phyloP scores from a whole-genome alignment of 2,113 vertebrate species.

The Recurvirostra avosetta region DNA sequence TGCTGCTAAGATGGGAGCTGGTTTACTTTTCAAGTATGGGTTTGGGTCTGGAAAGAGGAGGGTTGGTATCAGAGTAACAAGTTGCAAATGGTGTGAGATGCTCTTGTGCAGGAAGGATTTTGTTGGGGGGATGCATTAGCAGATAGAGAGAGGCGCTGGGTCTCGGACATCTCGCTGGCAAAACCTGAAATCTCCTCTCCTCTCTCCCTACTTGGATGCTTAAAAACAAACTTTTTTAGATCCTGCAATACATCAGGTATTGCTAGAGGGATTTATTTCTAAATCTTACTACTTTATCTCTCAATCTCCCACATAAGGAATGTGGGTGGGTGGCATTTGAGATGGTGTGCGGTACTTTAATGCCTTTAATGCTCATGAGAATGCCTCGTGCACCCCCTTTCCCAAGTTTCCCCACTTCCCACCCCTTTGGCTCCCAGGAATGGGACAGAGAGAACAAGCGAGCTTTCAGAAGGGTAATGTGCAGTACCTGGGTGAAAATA shows the following conservation, averaged over 20 bases:
- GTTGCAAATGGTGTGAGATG: neutral
- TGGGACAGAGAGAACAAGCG: neutral
- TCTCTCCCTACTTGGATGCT: neutral
- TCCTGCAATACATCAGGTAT: neutral
- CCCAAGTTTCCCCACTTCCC: neutral
- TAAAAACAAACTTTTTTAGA: neutral
- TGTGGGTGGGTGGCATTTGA: neutral
- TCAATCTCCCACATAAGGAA: accelerated
- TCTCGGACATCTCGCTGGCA: neutral
- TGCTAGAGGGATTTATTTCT: neutral
- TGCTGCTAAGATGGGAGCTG: neutral
- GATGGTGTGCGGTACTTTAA: neutral
- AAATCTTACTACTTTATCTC: neutral
- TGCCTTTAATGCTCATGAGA: neutral
- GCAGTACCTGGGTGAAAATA: constrained; percentile 79
- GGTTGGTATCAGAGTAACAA: neutral
- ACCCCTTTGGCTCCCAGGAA: neutral
- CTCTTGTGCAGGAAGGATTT: neutral
- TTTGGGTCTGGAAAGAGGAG: neutral
- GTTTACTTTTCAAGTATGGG: neutral
- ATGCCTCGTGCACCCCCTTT: neutral
- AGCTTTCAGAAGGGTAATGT: neutral
- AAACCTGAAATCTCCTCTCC: neutral
- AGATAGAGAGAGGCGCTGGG: neutral
- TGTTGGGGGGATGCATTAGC: neutral